Evolutionary conservation across 2,888 invertebrate genomes (phyloP), one percentile per base, ranked within the genome.

Genomic region (Drosophila mimica): DNA sequence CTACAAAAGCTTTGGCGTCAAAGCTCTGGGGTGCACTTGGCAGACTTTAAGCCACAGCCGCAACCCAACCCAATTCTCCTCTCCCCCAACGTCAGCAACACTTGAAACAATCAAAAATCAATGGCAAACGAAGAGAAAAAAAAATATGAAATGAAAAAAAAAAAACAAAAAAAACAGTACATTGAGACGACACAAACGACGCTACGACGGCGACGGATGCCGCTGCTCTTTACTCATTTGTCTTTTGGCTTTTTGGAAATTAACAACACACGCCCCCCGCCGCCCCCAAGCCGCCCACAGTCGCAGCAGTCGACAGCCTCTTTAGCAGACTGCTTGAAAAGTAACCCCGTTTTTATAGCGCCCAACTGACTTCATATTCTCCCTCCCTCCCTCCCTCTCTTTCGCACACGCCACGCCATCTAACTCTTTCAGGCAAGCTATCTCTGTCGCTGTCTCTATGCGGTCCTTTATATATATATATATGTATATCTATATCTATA

Each of bases 51-150:
- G 66, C 57, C 28, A 31, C 38, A 46, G 66, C 38, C 43, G 8
- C 65, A 65, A n/a, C 61, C 65, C 78, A 54, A 38, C 59, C 62
- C 61, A 43, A 20, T 20, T 49, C 5, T 49, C 5, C 43, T 2
- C 20, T 6, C 11, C 43, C 40, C 11, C 43, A 20, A 11, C 28
- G 48, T 9, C 25, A 49, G 64, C 88, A 73, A 77, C 90, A 89
- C 85, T 85, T 85, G 88, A 88, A 85, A 85, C 90, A 85, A 90
- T 85, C 85, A 88, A 90, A 85, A 85, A 85, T 85, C 85, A 85
- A 85, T 85, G 85, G 88, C 76, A 88, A 79, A 64, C 54, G 48
- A 66, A 75, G 33, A 49, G 56, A 56, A 33, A 52, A 48, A 38
- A n/a, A 30, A 61, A 15, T 17, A 13, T 20, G 3, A 20, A 46